phyloP scores from a whole-genome alignment of 2,888 invertebrate species.

The Nymphalis urticae region DNA sequence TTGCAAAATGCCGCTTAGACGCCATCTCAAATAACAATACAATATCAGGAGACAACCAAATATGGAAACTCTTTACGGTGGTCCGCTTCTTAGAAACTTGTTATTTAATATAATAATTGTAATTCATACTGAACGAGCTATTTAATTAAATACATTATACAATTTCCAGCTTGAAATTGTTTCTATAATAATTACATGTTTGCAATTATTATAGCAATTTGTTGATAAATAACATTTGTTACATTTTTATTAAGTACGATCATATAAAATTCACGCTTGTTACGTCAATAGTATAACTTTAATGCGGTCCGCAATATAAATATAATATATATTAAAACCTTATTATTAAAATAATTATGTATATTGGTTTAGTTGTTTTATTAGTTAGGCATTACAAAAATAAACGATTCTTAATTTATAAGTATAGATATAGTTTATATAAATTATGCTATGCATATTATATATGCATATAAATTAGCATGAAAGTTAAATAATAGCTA shows the following conservation, averaged over 20 bases:
- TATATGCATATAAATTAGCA: neutral
- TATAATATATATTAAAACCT: too few species aligned
- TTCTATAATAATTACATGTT: too few species aligned
- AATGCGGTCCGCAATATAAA: too few species aligned
- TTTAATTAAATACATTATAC: too few species aligned
- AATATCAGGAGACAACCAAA: slow-evolving; percentile 47
- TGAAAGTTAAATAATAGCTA: neutral
- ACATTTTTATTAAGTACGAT: too few species aligned
- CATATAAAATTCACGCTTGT: too few species aligned
- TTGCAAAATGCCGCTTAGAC: slow-evolving; percentile 48
- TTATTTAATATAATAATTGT: slow-evolving; percentile 17
- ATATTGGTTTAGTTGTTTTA: too few species aligned
- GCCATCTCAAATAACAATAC: slow-evolving; percentile 55
- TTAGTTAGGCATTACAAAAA: neutral
- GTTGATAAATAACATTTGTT: too few species aligned
- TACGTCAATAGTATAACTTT: too few species aligned
- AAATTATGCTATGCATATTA: neutral
- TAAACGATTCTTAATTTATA: neutral
- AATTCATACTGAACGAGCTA: neutral
- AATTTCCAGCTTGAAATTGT: too few species aligned
- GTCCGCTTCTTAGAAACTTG: slow-evolving; percentile 34
- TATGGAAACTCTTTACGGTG: slow-evolving; percentile 43
- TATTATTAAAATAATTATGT: too few species aligned
- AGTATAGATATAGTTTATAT: neutral
- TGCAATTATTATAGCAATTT: too few species aligned